Evolutionary conservation across 2,797 vertebrate species (phyloP), one percentile per base, ranked within the genome.

Genomic region (Onychomys leucogaster): DNA sequence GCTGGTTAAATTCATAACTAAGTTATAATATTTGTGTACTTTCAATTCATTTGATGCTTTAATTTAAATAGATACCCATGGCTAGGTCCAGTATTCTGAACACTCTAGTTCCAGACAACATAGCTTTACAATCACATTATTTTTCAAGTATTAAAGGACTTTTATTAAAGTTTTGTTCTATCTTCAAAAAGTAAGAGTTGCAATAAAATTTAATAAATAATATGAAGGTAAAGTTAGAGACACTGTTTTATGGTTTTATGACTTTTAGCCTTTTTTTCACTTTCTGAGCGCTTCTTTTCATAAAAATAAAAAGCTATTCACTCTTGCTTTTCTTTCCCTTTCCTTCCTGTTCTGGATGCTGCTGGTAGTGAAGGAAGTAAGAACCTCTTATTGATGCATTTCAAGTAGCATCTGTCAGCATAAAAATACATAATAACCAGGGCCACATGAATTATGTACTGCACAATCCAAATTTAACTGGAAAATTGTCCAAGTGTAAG

Each of bases 371-470:
- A 98, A 98, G 98, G 97, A 98, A 98, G 95, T 97, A 4, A 98
- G 97, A 97, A 92, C 61, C 94, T 98, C 92, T 94, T 92, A 95
- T 97, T 96, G 87, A 98, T 65, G 49, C 94, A 94, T 91, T 98
- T 98, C 89, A 96, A 98, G 97, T 96, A 97, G 96, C 97, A 97
- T 97, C 88, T 98, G 95, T 98, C 97, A 97, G 98, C 97, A 95
- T 96, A 98, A 97, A 96, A 98, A 89, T 97, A 97, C 19, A 87
- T 98, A 97, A 98, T 98, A 98, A 97, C 95, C 96, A 98, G 94
- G 98, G 87, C 92, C 96, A 97, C 92, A 97, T 98, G 98, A 98
- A 98, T 98, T 98, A 98, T 94, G 95, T 96, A 97, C 97, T 98
- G 96, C 95, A 90, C 84, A 97, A 97, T 97, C 93, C 96, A 98